phyloP scores from a whole-genome alignment of 2,113 vertebrate species.

The Illadopsis cleaveri region DNA sequence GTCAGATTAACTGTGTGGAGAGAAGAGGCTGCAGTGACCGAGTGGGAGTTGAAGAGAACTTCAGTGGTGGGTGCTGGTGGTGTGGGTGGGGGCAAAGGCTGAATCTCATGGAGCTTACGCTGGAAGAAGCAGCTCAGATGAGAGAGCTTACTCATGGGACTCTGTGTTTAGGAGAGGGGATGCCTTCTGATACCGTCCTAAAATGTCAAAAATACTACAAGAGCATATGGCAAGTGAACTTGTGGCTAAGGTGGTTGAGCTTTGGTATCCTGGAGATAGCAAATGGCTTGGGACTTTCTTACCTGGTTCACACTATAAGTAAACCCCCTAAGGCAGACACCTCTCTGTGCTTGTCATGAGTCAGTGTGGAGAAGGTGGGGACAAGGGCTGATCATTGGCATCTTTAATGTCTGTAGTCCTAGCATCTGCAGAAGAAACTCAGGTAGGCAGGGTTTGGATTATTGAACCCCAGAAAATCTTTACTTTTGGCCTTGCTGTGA shows the following conservation, averaged over 20 bases:
- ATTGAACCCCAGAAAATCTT: not conserved
- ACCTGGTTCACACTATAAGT: not conserved
- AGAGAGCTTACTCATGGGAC: not conserved
- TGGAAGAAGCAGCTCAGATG: not conserved
- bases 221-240: not conserved
- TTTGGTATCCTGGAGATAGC: not conserved
- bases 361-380: not conserved
- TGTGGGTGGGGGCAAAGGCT: not conserved
- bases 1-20: not conserved
- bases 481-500: not conserved
- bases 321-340: not conserved
- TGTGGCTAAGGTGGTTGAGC: not conserved
- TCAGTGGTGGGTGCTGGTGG: not conserved
- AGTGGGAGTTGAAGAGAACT: not conserved
- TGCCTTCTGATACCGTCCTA: not conserved
- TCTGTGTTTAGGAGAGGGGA: not conserved
- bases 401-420: not conserved
- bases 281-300: not conserved
- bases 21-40: rapidly evolving
- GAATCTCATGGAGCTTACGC: rapidly evolving
- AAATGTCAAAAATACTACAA: not conserved
- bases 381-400: not conserved
- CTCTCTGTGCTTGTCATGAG: rapidly evolving
- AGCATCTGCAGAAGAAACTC: not conserved
- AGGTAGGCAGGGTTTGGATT: not conserved